These are phyloP conservation scores for Temnothorax nylanderi DNA, from an alignment of 1,140 invertebrate species.

Conservation along the genomic window DNA sequence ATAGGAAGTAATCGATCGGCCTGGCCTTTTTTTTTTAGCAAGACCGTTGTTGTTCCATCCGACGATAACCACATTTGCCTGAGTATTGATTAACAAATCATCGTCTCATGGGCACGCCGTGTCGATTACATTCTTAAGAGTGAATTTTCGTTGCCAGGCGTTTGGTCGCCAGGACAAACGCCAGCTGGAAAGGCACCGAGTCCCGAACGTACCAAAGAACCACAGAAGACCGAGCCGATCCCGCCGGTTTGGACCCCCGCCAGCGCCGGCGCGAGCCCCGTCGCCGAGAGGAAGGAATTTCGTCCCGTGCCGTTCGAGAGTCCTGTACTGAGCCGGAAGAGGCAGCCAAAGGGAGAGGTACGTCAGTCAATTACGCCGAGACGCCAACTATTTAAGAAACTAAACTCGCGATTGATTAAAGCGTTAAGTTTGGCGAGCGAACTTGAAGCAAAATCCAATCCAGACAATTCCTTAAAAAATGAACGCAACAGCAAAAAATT, in stretches of 20 bases:
- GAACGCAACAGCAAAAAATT: neutral
- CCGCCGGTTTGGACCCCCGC: constrained; percentile 91
- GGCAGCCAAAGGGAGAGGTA: constrained; percentile 74
- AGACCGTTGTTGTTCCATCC: neutral
- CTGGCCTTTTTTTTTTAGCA: neutral
- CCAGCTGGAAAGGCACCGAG: constrained; percentile 85
- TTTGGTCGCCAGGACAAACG: constrained; percentile 85
- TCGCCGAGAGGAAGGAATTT: constrained; percentile 89
- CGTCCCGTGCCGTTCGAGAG: constrained; percentile 92
- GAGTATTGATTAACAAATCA: constrained; percentile 30
- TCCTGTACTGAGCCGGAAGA: constrained; percentile 87
- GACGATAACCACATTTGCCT: constrained; percentile 6
- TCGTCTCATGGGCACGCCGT: neutral
- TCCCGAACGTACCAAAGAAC: constrained; percentile 78
- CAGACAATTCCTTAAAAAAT: neutral
- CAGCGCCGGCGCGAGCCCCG: constrained; percentile 88
- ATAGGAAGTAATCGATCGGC: neutral
- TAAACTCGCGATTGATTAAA: neutral
- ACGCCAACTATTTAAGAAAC: neutral
- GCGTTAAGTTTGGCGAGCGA: neutral
- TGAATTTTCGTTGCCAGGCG: constrained; percentile 79
- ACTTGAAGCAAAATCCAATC: neutral
- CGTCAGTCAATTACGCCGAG: neutral
- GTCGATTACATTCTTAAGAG: neutral
- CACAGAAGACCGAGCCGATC: constrained; percentile 85